Conservation (phyloP, 2,888 invertebrate genomes). For the Ophioninae sp. region DNA sequence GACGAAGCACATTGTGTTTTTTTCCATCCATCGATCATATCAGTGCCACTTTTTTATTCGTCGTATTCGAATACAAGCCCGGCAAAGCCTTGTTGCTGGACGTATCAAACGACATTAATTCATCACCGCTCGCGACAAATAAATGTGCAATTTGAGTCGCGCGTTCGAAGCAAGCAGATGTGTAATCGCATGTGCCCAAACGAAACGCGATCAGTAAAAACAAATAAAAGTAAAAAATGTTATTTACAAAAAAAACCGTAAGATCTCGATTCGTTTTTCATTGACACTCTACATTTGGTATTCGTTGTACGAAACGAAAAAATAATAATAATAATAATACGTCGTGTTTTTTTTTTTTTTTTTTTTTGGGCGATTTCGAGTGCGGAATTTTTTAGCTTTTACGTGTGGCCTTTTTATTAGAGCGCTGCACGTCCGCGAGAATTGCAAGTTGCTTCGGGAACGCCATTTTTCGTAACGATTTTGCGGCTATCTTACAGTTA, state of each 20-base stretch:
- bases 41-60: neutral
- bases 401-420: neutral
- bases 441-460: slow-evolving; percentile 5
- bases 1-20: slow-evolving; percentile 13
- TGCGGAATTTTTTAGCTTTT: neutral
- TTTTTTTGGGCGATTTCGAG: neutral
- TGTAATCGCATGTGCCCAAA: neutral
- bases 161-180: neutral
- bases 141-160: slow-evolving; percentile 3
- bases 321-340: neutral
- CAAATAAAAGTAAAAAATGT: neutral
- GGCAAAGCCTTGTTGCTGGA: slow-evolving; percentile 9
- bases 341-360: no score
- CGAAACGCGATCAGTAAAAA: neutral
- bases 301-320: neutral
- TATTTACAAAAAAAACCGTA: neutral
- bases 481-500: slow-evolving; percentile 3
- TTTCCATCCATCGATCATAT: neutral
- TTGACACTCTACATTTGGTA: neutral
- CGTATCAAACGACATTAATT: slow-evolving; percentile 16
- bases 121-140: slow-evolving; percentile 14
- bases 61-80: neutral
- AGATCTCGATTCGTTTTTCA: neutral
- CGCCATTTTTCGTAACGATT: slow-evolving; percentile 30
- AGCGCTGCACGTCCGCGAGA: neutral